Conservation (phyloP, 2,797 vertebrate genomes). For the Anabacerthia variegaticeps region DNA sequence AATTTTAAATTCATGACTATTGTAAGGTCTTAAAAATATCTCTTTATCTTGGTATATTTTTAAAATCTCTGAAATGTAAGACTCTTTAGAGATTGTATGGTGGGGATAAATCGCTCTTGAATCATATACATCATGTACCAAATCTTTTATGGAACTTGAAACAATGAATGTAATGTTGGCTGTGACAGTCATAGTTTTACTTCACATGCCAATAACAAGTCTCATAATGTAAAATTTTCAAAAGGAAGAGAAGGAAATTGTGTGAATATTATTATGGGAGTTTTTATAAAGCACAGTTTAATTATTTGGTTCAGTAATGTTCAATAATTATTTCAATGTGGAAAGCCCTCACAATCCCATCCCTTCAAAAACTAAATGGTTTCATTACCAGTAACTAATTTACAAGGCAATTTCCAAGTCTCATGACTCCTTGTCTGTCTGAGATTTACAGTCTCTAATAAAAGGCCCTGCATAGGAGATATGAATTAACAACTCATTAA, state of each 20-base stretch:
- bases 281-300: constrained; percentile 73
- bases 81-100: background rate
- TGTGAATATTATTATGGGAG: constrained; percentile 71
- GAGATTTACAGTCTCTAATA: constrained; percentile 79
- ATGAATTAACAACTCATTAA: constrained; percentile 77
- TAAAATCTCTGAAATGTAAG: background rate
- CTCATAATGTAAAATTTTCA: constrained; percentile 63
- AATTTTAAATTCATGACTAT: background rate
- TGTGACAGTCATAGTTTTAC: constrained; percentile 44
- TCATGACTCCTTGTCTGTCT: constrained; percentile 71
- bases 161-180: constrained; percentile 50
- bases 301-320: constrained; percentile 82
- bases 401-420: constrained; percentile 78
- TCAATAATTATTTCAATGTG: constrained; percentile 75
- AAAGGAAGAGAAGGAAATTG: constrained; percentile 61
- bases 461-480: constrained; percentile 61
- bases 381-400: constrained; percentile 79
- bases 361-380: constrained; percentile 75
- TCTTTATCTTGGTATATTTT: constrained; percentile 1
- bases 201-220: constrained; percentile 57
- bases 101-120: constrained; percentile 16
- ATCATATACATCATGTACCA: constrained; percentile 17
- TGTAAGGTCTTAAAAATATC: background rate
- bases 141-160: constrained; percentile 51
- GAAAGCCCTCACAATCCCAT: constrained; percentile 71